These are phyloP conservation scores for Cabera pusaria DNA, from an alignment of 2,888 invertebrate species.

Conservation along the genomic window DNA sequence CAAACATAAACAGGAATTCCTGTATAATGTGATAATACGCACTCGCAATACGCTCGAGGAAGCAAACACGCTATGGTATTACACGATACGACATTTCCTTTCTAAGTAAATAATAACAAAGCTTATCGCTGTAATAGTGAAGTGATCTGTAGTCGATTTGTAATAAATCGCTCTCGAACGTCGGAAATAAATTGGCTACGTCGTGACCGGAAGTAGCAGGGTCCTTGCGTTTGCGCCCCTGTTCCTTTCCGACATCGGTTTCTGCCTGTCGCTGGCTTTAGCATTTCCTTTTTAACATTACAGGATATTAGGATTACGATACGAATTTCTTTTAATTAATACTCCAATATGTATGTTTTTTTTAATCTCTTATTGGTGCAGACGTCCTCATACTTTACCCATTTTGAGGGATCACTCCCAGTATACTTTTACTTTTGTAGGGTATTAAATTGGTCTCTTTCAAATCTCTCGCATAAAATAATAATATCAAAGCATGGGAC, in stretches of 20 bases:
- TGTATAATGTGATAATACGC: too few species aligned
- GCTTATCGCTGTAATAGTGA: constrained; percentile 41
- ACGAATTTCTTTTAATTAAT: too few species aligned
- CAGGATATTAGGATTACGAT: too few species aligned
- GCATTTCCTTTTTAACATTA: constrained; percentile 16
- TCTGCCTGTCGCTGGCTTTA: constrained; percentile 17
- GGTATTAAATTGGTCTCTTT: too few species aligned
- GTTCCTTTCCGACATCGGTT: constrained; percentile 18
- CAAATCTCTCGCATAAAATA: too few species aligned
- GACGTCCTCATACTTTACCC: too few species aligned
- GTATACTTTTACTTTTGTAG: too few species aligned
- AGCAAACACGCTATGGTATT: constrained; percentile 14
- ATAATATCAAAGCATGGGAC: too few species aligned
- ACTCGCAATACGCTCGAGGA: constrained; percentile 12
- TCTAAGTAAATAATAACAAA: constrained; percentile 27
- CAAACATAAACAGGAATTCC: not conserved
- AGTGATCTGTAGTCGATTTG: constrained; percentile 38
- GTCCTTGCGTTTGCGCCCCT: constrained; percentile 44
- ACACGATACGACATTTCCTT: constrained; percentile 24
- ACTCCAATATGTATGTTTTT: too few species aligned
- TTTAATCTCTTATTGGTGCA: too few species aligned
- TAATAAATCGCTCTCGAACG: constrained; percentile 40
- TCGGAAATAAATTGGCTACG: constrained; percentile 51
- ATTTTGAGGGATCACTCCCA: too few species aligned
- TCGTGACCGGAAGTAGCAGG: constrained; percentile 59